Conservation (phyloP, 2,113 vertebrate genomes). For the Amblyopsis rosae region DNA sequence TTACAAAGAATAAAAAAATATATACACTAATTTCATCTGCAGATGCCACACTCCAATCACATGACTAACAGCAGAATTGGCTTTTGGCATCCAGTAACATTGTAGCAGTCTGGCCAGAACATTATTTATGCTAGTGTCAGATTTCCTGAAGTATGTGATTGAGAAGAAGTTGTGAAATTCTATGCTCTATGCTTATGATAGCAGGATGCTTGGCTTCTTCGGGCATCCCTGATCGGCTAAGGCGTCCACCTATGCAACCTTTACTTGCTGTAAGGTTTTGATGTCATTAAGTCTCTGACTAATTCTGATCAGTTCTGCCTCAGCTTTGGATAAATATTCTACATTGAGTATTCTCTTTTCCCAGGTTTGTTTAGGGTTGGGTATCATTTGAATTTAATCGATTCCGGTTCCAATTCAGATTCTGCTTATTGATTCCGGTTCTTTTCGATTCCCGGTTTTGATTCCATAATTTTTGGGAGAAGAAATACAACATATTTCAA, state of each 20-base stretch:
- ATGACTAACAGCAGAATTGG: background rate
- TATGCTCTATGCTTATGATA: background rate
- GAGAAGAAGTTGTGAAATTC: background rate
- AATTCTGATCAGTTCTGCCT: background rate
- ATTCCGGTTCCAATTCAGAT: too few relatives aligned
- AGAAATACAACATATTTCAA: too few relatives aligned
- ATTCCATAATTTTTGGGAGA: too few relatives aligned
- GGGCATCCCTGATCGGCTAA: background rate
- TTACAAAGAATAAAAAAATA: too few relatives aligned
- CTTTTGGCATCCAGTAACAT: conserved; percentile 19
- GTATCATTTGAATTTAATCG: too few relatives aligned
- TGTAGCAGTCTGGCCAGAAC: background rate
- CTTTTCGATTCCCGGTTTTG: too few relatives aligned
- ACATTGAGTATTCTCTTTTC: conserved; percentile 4
- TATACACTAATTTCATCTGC: background rate
- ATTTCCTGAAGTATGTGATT: background rate
- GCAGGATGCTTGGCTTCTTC: conserved; percentile 13
- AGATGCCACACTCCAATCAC: background rate
- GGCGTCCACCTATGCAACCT: conserved; percentile 8
- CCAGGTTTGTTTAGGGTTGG: conserved; percentile 3
- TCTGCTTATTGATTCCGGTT: too few relatives aligned
- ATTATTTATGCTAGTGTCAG: conserved; percentile 4
- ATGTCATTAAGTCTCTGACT: background rate
- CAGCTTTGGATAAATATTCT: conserved; percentile 4
- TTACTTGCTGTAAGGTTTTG: background rate